phyloP scores from a whole-genome alignment of 2,888 invertebrate species.

The Oegoconia quadripuncta region DNA sequence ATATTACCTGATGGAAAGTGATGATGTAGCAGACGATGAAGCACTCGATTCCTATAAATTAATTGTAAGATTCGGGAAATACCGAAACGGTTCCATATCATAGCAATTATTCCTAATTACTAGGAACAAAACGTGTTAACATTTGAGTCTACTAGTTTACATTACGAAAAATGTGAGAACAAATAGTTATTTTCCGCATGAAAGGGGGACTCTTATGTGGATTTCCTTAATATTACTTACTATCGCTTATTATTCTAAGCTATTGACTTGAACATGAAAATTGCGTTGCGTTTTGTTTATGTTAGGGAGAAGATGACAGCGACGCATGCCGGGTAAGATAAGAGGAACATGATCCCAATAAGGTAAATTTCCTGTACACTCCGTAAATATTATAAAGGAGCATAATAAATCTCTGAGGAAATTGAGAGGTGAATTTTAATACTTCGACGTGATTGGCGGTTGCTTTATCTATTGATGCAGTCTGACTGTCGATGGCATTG shows the following conservation, averaged over 20 bases:
- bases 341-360: constrained; percentile 48
- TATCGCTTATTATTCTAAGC: constrained; percentile 76
- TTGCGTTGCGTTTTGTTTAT: constrained; percentile 74
- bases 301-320: constrained; percentile 46
- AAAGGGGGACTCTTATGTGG: constrained; percentile 53
- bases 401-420: constrained; percentile 50
- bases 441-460: constrained; percentile 27
- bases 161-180: constrained; percentile 28
- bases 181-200: constrained; percentile 31
- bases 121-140: too few relatives aligned
- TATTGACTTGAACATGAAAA: constrained; percentile 76
- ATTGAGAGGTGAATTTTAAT: constrained; percentile 56
- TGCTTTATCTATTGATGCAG: constrained; percentile 10
- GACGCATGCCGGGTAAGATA: constrained; percentile 56
- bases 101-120: too few relatives aligned
- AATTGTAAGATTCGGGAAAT: too few relatives aligned
- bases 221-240: constrained; percentile 73
- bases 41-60: too few relatives aligned
- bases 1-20: too few relatives aligned
- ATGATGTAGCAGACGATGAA: too few relatives aligned
- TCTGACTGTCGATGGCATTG: constrained; percentile 2
- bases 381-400: constrained; percentile 44
- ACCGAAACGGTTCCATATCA: too few relatives aligned
- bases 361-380: constrained; percentile 47
- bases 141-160: too few relatives aligned